Conservation (phyloP, 2,797 vertebrate species). For the Cyclopterus lumpus region DNA sequence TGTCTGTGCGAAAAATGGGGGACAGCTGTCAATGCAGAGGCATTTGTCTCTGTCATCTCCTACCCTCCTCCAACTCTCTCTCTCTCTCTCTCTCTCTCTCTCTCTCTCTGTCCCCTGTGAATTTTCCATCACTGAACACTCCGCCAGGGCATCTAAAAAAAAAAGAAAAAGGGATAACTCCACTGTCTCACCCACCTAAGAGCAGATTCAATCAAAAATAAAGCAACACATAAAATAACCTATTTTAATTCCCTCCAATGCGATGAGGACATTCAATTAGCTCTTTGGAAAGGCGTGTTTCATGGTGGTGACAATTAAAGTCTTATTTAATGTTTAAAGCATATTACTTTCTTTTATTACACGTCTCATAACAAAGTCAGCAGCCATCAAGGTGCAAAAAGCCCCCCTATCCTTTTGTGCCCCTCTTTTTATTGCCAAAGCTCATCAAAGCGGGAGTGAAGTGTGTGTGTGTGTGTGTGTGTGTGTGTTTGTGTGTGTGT, state of each 20-base stretch:
- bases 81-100: conserved; percentile 32
- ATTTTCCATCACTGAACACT: conserved; percentile 67
- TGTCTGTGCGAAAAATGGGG: conserved; percentile 84
- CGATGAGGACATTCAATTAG: conserved; percentile 85
- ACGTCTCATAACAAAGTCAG: conserved; percentile 82
- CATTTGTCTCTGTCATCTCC: conserved; percentile 85
- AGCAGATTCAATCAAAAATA: conserved; percentile 86
- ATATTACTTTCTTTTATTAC: conserved; percentile 87
- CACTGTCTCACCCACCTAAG: conserved; percentile 83
- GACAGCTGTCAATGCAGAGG: conserved; percentile 85
- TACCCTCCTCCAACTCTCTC: conserved; percentile 67
- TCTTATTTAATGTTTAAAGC: conserved; percentile 89
- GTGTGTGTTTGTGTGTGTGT: conserved; percentile 24
- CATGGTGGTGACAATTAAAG: conserved; percentile 85
- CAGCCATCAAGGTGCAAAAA: conserved; percentile 76
- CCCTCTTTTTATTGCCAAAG: conserved; percentile 79
- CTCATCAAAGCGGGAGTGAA: conserved; percentile 70
- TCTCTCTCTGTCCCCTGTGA: conserved; percentile 59
- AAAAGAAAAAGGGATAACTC: conserved; percentile 80
- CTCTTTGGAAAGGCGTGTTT: conserved; percentile 76
- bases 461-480: conserved; percentile 25
- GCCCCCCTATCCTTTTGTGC: conserved; percentile 74
- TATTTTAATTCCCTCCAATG: conserved; percentile 83
- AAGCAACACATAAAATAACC: conserved; percentile 86
- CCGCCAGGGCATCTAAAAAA: conserved; percentile 67